Conservation (phyloP, 2,797 vertebrate genomes). For the Eospalax fontanierii region DNA sequence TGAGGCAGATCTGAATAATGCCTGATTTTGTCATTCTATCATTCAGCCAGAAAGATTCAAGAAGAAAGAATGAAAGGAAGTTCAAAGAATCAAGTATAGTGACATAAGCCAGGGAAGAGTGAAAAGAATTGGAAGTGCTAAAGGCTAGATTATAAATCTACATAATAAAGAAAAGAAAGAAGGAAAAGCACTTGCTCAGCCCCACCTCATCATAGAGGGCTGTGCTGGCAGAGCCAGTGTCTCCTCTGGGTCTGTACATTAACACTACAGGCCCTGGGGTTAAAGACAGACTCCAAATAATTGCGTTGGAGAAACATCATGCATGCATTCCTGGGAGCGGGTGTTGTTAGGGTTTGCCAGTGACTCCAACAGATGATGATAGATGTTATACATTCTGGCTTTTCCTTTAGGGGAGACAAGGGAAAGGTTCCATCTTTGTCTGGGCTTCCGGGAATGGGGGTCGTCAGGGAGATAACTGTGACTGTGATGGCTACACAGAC, state of each 20-base stretch:
- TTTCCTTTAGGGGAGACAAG: constrained; percentile 94
- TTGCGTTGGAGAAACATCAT: background rate
- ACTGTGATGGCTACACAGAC: constrained; percentile 99
- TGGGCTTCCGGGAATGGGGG: constrained; percentile 99
- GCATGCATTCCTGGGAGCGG: background rate
- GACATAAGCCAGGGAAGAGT: constrained; percentile 51
- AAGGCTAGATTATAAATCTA: constrained; percentile 46
- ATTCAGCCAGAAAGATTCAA: constrained; percentile 72
- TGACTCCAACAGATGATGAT: background rate
- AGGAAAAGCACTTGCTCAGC: background rate
- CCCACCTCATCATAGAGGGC: background rate
- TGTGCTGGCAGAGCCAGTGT: background rate
- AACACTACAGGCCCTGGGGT: background rate
- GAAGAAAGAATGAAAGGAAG: constrained; percentile 71
- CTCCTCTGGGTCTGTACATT: background rate
- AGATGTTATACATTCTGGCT: constrained; percentile 7
- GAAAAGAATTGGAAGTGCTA: constrained; percentile 37
- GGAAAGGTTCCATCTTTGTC: constrained; percentile 98
- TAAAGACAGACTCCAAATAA: background rate
- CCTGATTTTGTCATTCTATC: constrained; percentile 78
- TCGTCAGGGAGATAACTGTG: constrained; percentile 98
- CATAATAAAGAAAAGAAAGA: background rate
- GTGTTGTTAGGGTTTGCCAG: background rate
- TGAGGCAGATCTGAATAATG: constrained; percentile 82
- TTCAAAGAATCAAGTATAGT: constrained; percentile 73